Evolutionary conservation across 2,797 vertebrate species (phyloP).

Genomic region (Adrianichthys oophorus): DNA sequence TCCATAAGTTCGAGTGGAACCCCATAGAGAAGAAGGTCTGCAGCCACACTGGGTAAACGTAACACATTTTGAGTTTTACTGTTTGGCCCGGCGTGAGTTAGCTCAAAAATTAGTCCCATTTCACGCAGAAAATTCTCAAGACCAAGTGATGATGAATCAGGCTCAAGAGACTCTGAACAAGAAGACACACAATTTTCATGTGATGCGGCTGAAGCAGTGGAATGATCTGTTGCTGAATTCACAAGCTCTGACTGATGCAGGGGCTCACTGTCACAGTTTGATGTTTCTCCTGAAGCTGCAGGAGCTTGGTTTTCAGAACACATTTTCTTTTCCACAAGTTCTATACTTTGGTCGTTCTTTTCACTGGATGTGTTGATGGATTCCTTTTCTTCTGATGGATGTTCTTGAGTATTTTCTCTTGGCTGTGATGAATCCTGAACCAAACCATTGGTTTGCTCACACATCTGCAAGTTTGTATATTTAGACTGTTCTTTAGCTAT

Average conservation of each 20-base stretch:
- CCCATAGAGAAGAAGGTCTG: conserved; percentile 79
- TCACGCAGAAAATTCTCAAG: conserved; percentile 85
- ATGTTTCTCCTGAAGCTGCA: conserved; percentile 2
- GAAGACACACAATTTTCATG: conserved; percentile 7
- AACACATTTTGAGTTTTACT: conserved; percentile 65
- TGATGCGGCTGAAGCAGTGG: not conserved
- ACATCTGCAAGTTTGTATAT: conserved; percentile 7
- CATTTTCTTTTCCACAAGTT: not conserved
- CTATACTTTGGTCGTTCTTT: not conserved
- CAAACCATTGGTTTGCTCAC: conserved; percentile 3
- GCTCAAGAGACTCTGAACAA: conserved; percentile 16
- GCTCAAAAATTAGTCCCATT: conserved; percentile 82
- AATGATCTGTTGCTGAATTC: conserved; percentile 1
- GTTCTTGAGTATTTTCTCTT: conserved; percentile 7
- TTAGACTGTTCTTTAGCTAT: conserved; percentile 3
- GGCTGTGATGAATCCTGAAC: conserved; percentile 1
- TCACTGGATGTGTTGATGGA: not conserved
- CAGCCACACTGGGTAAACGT: conserved; percentile 75
- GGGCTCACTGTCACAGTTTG: not conserved
- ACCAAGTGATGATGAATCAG: conserved; percentile 56
- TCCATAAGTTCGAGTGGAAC: conserved; percentile 83
- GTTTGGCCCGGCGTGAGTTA: conserved; percentile 61
- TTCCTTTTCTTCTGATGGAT: conserved; percentile 6
- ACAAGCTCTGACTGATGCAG: not conserved
- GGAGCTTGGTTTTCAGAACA: conserved; percentile 4